Evolutionary conservation across 2,113 vertebrate genomes (phyloP).

Genomic region (Macroglossus sobrinus): DNA sequence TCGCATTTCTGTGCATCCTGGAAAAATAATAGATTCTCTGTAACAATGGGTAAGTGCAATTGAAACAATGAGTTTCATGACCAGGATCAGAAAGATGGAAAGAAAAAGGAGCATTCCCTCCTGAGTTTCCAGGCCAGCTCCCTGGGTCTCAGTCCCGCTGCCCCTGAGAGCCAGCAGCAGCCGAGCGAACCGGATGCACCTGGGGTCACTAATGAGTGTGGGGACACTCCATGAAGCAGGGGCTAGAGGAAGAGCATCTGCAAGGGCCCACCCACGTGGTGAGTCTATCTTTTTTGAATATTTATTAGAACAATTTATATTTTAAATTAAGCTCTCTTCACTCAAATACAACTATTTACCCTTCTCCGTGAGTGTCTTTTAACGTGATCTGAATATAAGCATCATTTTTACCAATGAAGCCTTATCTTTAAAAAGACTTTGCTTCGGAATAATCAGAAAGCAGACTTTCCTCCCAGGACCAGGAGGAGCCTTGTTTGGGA

Average conservation of each 20-base stretch:
- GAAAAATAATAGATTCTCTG: not conserved
- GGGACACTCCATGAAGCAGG: not conserved
- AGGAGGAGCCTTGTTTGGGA: not conserved
- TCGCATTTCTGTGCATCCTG: not conserved
- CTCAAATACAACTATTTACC: not conserved
- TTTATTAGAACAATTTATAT: not conserved
- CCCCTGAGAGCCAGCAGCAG: not conserved
- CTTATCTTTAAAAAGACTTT: not conserved
- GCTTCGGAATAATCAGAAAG: not conserved
- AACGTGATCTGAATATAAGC: not conserved
- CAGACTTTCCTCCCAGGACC: not conserved
- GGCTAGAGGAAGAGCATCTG: not conserved
- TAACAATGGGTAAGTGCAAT: not conserved
- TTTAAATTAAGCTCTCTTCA: not conserved
- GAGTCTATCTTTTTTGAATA: not conserved
- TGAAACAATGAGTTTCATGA: not conserved
- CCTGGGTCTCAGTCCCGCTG: not conserved
- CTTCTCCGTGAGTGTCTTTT: not conserved
- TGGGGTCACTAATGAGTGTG: not conserved
- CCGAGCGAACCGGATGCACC: not conserved
- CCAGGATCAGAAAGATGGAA: not conserved
- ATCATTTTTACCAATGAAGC: not conserved
- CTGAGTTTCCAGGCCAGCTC: not conserved
- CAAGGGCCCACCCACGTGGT: not conserved
- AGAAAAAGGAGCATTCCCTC: not conserved